Evolutionary conservation across 2,797 vertebrate species (phyloP), one percentile per base, ranked within the genome.

Genomic region (Oryzias sinensis): DNA sequence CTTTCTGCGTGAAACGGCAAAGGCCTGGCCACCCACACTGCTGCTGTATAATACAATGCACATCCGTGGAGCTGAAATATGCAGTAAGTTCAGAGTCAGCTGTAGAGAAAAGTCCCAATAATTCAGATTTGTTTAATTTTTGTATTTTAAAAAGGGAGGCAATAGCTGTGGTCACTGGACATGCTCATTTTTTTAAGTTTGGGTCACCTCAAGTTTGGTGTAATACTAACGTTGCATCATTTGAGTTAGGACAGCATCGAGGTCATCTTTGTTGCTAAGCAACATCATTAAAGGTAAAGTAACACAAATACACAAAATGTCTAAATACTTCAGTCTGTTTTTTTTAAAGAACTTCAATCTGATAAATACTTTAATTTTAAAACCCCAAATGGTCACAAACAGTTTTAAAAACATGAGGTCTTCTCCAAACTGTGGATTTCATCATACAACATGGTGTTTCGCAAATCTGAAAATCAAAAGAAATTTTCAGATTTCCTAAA

Each of bases 1-100:
- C 49, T 66, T 77, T 59, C 44, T 68, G n/a, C 50, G 64, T 58
- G 22, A 68, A n/a, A n/a, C n/a, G n/a, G 70, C 48, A 74, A 65
- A 69, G 27, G 9, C 37, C 53, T 46, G 62, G 57, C 67, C 62
- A 55, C 62, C 66, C 63, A 79, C 65, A 68, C 63, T 64, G 62
- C 52, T 70, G 60, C 59, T 58, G 62, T 15, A 64, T 56, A 67
- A 56, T 43, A 40, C 22, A 69, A 25, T 54, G 43, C 24, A 63
- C 29, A 51, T 57, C 68, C 43, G 49, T 56, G 51, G 18, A 71
- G 27, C 14, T 25, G 9, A 48, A 63, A 16, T 43, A 27, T 52
- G 64, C 43, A 42, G 44, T 22, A 60, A 29, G 56, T 51, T 44
- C 9, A 46, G 18, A 42, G 17, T 43, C 33, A n/a, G 48, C 45